These are phyloP conservation scores for Nowickia ferox DNA, from an alignment of 2,888 invertebrate species.

Conservation along the genomic window DNA sequence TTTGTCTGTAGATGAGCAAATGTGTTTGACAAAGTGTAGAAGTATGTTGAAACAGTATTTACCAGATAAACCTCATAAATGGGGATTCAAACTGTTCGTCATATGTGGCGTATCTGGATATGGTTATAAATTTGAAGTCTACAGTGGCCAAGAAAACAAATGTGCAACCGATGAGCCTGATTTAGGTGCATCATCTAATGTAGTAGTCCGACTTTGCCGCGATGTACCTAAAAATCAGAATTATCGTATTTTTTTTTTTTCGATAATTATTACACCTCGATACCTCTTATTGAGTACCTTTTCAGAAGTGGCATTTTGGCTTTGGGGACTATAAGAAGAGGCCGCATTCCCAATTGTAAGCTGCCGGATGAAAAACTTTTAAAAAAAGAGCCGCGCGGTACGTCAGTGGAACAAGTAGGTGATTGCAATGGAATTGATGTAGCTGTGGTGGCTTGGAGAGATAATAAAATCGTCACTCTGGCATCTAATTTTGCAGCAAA, in stretches of 20 bases:
- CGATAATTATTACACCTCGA: constrained; percentile 17
- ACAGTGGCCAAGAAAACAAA: constrained; percentile 1
- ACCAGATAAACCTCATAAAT: no score
- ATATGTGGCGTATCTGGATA: constrained; percentile 22
- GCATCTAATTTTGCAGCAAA: constrained; percentile 45
- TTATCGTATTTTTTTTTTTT: not conserved
- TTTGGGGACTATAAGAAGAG: constrained; percentile 26
- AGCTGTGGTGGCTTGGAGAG: constrained; percentile 41
- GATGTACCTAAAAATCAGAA: not conserved
- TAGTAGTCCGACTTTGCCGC: not conserved
- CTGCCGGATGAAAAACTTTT: constrained; percentile 32
- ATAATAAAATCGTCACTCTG: constrained; percentile 25
- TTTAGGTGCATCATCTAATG: constrained; percentile 12
- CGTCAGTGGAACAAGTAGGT: constrained; percentile 45
- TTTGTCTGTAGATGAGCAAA: constrained; percentile 30
- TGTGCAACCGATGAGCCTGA: not conserved
- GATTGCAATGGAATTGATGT: constrained; percentile 35
- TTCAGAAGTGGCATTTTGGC: constrained; percentile 40
- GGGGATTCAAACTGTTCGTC: constrained; percentile 7
- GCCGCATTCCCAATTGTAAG: constrained; percentile 42
- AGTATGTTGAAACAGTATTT: no score
- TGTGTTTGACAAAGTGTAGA: constrained; percentile 35
- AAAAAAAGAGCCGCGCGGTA: constrained; percentile 38
- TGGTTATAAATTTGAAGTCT: constrained; percentile 22
- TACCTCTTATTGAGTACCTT: constrained; percentile 21